Percentiles rank a stretch among this genome's conserved stretches.
phyloP scores from a whole-genome alignment of 2,797 vertebrate species.

The Melopsittacus undulatus region DNA sequence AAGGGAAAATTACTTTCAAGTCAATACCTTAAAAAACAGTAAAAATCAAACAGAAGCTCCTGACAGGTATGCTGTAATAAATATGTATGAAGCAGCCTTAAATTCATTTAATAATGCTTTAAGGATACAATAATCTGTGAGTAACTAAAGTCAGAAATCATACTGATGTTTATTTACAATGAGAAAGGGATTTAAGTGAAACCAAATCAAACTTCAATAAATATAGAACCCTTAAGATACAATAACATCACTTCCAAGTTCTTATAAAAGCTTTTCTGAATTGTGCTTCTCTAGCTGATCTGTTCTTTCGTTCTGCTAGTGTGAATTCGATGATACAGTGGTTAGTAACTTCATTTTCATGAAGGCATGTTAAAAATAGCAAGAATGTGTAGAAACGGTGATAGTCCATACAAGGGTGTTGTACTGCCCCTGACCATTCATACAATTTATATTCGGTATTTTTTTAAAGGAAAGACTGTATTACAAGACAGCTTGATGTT shows the following conservation, averaged over 20 bases:
- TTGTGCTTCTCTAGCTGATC: not conserved
- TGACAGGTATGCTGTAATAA: not conserved
- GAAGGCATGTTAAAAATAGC: not conserved
- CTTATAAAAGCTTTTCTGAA: not conserved
- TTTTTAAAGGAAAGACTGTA: not conserved
- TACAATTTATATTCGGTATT: not conserved
- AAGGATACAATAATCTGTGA: not conserved
- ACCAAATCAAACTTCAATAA: not conserved
- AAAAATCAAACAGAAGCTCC: not conserved
- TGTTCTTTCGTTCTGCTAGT: not conserved
- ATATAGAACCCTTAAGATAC: not conserved
- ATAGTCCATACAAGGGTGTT: not conserved
- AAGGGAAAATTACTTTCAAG: not conserved
- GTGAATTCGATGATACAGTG: not conserved
- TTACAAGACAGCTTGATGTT: not conserved
- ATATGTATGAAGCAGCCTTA: not conserved
- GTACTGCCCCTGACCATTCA: not conserved
- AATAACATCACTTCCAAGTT: not conserved
- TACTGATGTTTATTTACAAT: not conserved
- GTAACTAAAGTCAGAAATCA: not conserved
- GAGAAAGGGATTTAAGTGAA: not conserved
- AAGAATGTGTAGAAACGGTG: not conserved
- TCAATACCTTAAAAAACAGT: not conserved
- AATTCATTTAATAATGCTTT: not conserved
- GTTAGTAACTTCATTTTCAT: not conserved